Base-by-base conservation (phyloP, 2,797 vertebrate species). In the Parauchenoglanis ngamensis region DNA sequence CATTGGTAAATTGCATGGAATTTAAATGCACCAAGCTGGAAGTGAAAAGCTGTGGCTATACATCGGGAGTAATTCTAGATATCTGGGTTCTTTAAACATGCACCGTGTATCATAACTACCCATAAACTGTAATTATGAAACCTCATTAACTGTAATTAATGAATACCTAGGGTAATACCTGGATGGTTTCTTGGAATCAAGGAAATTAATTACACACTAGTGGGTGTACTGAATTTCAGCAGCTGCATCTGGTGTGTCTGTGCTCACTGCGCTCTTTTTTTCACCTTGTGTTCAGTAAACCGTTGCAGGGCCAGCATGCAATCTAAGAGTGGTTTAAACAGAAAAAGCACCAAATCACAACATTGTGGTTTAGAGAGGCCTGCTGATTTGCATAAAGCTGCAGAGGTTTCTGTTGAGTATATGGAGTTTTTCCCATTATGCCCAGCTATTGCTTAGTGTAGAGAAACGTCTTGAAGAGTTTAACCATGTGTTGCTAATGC, bases 281-380 rank as follows among this genome's bases (percentile, higher is more conserved):
- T 40, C 40, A 40, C 78, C 35, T 54, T 88, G 89, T 94, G 92
- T 91, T 90, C 91, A 85, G 82, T 88, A 92, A 93, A 94, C 92
- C 91, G 89, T 92, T 92, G 88, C 92, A 90, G 92, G 90, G 94
- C 91, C 92, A 93, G 92, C 94, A 91, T 94, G 94, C 93, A 92
- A 93, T 93, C 94, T 92, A 85, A 93, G 86, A 87, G 94, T 92
- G 93, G 92, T 95, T 94, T 80, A 92, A 93, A 92, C 94, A 80
- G 44, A 80, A 63, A 49, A 94, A 94, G 94, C 95, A 94, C 95
- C 95, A 93, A 94, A 93, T 93, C 96, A 94, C 93, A 92, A 91
- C 93, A 92, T 94, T 94, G 94, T 94, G 94, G 92, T 93, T 89
- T 92, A 87, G 84, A 88, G 92, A 93, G 93, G 93, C 94, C 94